A percentile compares a stretch with the other conserved stretches of the same genome.
These are phyloP conservation scores for Syngnathus rostellatus DNA, from an alignment of 2,797 vertebrate species.

Conservation along the genomic window DNA sequence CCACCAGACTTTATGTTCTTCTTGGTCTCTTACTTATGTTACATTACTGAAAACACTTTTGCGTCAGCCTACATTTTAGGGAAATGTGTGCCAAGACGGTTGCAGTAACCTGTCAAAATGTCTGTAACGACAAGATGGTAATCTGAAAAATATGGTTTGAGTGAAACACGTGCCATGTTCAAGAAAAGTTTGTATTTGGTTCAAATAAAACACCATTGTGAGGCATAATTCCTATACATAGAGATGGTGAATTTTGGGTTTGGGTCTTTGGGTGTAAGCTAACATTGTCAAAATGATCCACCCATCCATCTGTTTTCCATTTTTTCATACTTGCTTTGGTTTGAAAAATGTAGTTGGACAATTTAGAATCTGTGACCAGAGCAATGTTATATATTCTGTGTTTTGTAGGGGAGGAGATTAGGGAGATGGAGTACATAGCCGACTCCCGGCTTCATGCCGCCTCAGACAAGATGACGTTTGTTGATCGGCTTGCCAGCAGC, in stretches of 20 bases:
- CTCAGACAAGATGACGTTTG: conserved; percentile 86
- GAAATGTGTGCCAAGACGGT: too few species aligned
- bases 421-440: conserved; percentile 86
- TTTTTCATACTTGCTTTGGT: not conserved
- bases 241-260: not conserved
- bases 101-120: too few species aligned
- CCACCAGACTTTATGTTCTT: too few species aligned
- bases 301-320: not conserved
- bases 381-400: conserved; percentile 44
- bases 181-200: too few species aligned
- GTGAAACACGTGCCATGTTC: too few species aligned
- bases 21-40: too few species aligned
- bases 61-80: too few species aligned
- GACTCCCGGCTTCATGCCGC: conserved; percentile 85
- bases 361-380: not conserved
- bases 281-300: not conserved
- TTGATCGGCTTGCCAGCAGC: conserved; percentile 91
- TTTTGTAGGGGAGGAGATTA: conserved; percentile 83
- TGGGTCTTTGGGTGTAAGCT: not conserved
- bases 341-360: not conserved
- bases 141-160: too few species aligned
- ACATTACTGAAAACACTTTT: too few species aligned
- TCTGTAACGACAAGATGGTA: too few species aligned
- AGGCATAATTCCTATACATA: not conserved
- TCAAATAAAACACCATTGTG: too few species aligned